Evolutionary conservation across 2,888 invertebrate genomes (phyloP), one percentile per base, ranked within the genome.

Genomic region (Ornithoptera alexandrae): DNA sequence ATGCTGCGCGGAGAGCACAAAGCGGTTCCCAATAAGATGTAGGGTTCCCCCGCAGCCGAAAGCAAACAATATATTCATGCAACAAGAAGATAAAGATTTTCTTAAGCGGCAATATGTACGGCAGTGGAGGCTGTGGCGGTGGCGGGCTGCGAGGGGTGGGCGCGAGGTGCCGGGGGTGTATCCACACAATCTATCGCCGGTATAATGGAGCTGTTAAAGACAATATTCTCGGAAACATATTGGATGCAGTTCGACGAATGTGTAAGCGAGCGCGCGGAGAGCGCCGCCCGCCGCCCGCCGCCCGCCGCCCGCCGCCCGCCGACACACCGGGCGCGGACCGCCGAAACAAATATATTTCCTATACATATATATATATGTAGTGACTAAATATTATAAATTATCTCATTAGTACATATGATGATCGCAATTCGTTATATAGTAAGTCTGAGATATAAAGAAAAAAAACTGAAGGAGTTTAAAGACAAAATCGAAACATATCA

Each of bases 161-260:
- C 5, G 56, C 1, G 46, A 15, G 46, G 46, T 15, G 46, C 15
- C 15, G 46, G 46, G 73, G 71, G 74, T 75, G 77, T 74, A 74
- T 74, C 74, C 74, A 71, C 75, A 74, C 78, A 79, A 81, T 78
- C 82, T 77, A 89, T 86, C 86, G 84, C 80, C 81, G 78, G 85
- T 86, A 90, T 91, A 91, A 92, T 91, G 89, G 90, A 89, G 88
- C 90, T 88, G 92, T 92, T 92, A 91, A 90, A 91, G 91, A 92
- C 92, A 91, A 90, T 91, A 91, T 89, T 88, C 88, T 84, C 81
- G 86, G 87, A 86, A 90, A 91, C 91, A 90, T 92, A 91, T 91
- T 92, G 92, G 89, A 91, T 91, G 92, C 92, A 91, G 90, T 86
- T 82, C 85, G 87, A 82, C 86, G 88, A 88, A 87, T 90, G 90